Percentiles rank a stretch among this genome's conserved stretches.
phyloP scores from a whole-genome alignment of 2,888 invertebrate genomes.

The Sarcophaga carnaria region DNA sequence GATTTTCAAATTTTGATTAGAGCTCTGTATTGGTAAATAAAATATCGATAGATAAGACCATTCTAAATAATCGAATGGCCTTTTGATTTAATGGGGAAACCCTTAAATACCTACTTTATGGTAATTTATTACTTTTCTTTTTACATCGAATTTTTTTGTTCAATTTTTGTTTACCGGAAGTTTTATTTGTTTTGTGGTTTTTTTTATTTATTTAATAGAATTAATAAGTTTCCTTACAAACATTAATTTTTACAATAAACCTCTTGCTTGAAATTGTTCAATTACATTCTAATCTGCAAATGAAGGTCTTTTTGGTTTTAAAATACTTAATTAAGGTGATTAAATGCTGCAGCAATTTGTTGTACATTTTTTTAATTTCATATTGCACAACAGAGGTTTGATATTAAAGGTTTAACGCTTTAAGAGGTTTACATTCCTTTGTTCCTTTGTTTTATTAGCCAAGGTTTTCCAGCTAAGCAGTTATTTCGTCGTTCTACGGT shows the following conservation, averaged over 20 bases:
- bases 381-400: too few relatives aligned
- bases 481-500: too few relatives aligned
- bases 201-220: constrained; percentile 1
- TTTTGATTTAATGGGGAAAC: constrained; percentile 12
- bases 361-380: too few relatives aligned
- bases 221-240: constrained; percentile 23
- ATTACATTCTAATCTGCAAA: constrained; percentile 25
- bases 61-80: too few relatives aligned
- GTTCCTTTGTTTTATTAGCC: too few relatives aligned
- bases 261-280: constrained; percentile 25
- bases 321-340: constrained; percentile 7
- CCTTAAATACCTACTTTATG: neutral
- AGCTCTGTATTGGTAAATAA: neutral
- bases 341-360: neutral
- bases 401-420: too few relatives aligned
- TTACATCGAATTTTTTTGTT: neutral
- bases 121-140: constrained; percentile 13
- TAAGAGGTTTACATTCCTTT: too few relatives aligned
- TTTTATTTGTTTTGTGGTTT: constrained; percentile 23
- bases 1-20: constrained; percentile 25
- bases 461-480: too few relatives aligned
- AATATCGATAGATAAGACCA: neutral
- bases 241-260: constrained; percentile 21
- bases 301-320: constrained; percentile 35
- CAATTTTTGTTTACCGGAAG: constrained; percentile 26